Conservation (phyloP, 2,888 invertebrate species). For the Nomada fabriciana region DNA sequence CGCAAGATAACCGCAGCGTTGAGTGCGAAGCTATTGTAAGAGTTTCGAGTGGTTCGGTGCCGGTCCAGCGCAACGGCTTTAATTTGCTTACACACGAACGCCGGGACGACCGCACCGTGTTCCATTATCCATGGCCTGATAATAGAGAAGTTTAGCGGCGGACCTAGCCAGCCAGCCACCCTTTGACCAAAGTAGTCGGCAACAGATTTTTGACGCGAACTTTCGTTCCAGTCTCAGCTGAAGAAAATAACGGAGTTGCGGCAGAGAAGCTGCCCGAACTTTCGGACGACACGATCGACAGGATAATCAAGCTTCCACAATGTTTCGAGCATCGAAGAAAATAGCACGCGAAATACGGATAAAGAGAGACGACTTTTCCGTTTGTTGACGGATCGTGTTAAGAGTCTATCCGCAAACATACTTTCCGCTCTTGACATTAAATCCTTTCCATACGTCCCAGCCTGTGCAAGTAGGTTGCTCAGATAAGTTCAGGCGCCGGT, state of each 20-base stretch:
- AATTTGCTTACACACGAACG: conserved; percentile 45
- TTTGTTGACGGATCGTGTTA: neutral
- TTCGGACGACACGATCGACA: neutral
- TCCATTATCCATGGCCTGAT: conserved; percentile 34
- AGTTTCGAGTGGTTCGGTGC: conserved; percentile 32
- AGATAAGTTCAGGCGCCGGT: conserved; percentile 38
- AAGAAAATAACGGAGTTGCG: neutral
- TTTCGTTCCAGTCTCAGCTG: neutral
- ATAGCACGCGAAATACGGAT: neutral
- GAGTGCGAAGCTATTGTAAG: conserved; percentile 26
- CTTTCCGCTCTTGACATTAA: conserved; percentile 29
- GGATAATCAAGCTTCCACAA: neutral
- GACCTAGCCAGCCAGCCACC: too few relatives aligned
- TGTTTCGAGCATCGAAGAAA: conserved; percentile 9
- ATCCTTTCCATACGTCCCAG: conserved; percentile 27
- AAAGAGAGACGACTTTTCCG: neutral
- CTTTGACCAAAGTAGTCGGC: neutral
- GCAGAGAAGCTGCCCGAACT: neutral
- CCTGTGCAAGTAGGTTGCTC: conserved; percentile 44
- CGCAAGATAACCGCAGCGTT: conserved; percentile 41
- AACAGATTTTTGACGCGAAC: conserved; percentile 24
- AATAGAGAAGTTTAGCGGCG: conserved; percentile 41
- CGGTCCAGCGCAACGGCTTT: conserved; percentile 32
- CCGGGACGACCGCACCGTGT: conserved; percentile 1
- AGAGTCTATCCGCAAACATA: conserved; percentile 35